Percentiles rank a stretch among this genome's conserved stretches.
Evolutionary conservation across 2,797 vertebrate genomes (phyloP).

Genomic region (Decapterus maruadsi): DNA sequence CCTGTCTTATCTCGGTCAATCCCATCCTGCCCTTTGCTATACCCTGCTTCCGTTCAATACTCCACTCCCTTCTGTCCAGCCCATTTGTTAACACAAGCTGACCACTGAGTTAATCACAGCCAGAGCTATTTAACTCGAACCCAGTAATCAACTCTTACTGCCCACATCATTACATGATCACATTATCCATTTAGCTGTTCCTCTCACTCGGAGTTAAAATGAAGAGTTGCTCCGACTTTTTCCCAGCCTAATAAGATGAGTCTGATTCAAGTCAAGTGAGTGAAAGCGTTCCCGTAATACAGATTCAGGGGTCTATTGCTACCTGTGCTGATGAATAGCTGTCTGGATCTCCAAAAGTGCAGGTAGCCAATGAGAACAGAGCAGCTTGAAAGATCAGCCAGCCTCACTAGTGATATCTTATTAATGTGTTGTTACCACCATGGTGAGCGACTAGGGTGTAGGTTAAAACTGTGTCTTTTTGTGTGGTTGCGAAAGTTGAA

Average conservation of each 20-base stretch:
- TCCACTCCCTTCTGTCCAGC: conserved; percentile 14
- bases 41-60: background rate
- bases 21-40: background rate
- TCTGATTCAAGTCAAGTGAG: conserved; percentile 13
- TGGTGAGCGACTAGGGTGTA: conserved; percentile 44
- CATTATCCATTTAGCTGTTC: conserved; percentile 37
- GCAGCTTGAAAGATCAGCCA: conserved; percentile 34
- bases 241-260: conserved; percentile 20
- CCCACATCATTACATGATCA: conserved; percentile 41
- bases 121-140: conserved; percentile 31
- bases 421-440: conserved; percentile 69
- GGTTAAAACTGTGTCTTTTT: conserved; percentile 53
- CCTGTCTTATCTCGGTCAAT: background rate
- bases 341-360: background rate
- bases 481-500: conserved; percentile 31
- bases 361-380: conserved; percentile 17
- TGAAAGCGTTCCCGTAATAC: conserved; percentile 2
- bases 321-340: background rate
- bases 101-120: conserved; percentile 39
- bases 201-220: conserved; percentile 15
- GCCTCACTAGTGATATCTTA: conserved; percentile 64
- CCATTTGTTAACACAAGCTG: conserved; percentile 30
- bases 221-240: conserved; percentile 30
- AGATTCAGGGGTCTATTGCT: background rate
- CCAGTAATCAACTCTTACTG: conserved; percentile 29